Percentiles rank a stretch among this genome's conserved stretches.
Evolutionary conservation across 37 sponge, comb jelly and placozoan genomes (phyloP).

Genomic region (Chondrilla cf. caribensis): DNA sequence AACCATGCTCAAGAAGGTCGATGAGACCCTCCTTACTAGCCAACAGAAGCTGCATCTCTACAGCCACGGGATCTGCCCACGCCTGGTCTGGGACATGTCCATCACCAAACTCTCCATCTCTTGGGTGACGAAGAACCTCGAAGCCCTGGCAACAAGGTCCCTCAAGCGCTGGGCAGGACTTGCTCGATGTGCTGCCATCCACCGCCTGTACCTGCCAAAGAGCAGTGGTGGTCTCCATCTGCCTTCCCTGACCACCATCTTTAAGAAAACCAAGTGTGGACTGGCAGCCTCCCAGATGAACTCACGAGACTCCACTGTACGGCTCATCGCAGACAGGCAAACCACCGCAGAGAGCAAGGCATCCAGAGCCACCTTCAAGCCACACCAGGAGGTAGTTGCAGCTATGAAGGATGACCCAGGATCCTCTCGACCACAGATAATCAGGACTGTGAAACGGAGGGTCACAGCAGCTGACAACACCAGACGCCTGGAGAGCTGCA

Average conservation of each 20-base stretch:
- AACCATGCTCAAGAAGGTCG: constrained; percentile 14
- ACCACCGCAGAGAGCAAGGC: neutral
- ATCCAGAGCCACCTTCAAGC: neutral
- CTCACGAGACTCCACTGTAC: constrained; percentile 18
- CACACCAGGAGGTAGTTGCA: constrained; percentile 13
- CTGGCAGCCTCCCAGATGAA: neutral
- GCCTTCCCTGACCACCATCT: neutral
- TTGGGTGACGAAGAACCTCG: constrained; percentile 11
- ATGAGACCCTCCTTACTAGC: constrained; percentile 9
- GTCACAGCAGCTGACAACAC: neutral
- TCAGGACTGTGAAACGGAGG: neutral
- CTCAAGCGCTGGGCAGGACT: constrained; percentile 38
- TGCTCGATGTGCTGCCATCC: neutral
- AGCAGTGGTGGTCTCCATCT: constrained; percentile 24
- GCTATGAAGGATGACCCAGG: constrained; percentile 18
- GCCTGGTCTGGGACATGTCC: constrained; percentile 25
- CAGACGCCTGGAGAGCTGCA: neutral
- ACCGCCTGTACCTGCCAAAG: constrained; percentile 21
- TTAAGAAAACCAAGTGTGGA: neutral
- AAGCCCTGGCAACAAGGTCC: constrained; percentile 20
- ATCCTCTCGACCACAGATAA: neutral
- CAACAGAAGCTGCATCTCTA: constrained; percentile 33
- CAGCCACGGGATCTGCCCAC: constrained; percentile 23
- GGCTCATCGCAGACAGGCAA: neutral
- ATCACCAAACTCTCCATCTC: constrained; percentile 15